Evolutionary conservation across 2,113 vertebrate genomes (phyloP), one percentile per base, ranked within the genome.

Genomic region (Caranx melampygus): DNA sequence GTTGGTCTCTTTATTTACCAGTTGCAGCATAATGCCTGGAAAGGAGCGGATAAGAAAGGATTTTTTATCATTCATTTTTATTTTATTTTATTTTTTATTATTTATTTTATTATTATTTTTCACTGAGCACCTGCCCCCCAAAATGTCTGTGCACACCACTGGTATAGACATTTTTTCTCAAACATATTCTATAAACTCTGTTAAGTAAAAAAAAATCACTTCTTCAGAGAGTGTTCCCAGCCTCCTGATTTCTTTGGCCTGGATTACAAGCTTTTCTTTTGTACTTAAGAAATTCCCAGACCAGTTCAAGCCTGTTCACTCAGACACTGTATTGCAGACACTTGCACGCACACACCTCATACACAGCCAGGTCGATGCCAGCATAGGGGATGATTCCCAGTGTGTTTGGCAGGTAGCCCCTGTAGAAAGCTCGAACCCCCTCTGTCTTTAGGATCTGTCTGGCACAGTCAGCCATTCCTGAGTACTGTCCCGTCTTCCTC

Each of bases 311-410:
- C 52, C n/a, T 21, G 10, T 12, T 21, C 20, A 54, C 9, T 12
- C 3, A 20, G 7, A 51, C 49, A 54, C 20, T 37, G 37, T 8
- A 21, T 3, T 54, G 20, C 21, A 54, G 20, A n/a, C 31, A 69
- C 33, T 26, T 26, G 51, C 21, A 7, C 45, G 44, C 2, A 75
- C 78, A 57, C 47, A 92, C 91, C 91, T 94, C 92, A 78, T 93
- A 94, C 26, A 94, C 90, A 55, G 92, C 93, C 69, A 94, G 34
- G 79, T 94, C 93, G 5, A 94, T 94, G 64, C 93, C 93, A 33
- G 93, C 93, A 5, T 94, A 94, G 7, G 93, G 93, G 60, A 94
- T 94, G 68, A 94, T 94, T 77, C 93, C 93, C 57, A 94, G 54
- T 3, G 91, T 93, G n/a, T 94, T 94, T 20, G 93, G 93, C n/a